Conservation (phyloP, 2,113 vertebrate species). For the Salvelinus alpinus region DNA sequence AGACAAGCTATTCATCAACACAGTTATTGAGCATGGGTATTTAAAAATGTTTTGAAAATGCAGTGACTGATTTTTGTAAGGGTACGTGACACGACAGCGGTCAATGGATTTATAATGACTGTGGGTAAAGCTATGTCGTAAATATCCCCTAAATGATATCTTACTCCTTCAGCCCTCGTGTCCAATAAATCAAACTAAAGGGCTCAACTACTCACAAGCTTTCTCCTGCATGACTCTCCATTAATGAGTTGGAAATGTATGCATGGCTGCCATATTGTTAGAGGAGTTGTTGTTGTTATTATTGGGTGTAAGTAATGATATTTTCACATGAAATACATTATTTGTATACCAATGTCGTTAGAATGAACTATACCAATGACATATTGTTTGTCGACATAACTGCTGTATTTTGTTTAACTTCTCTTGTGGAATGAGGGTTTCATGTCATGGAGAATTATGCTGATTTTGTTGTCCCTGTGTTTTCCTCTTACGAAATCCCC, state of each 20-base stretch:
- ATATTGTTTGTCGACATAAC: conserved; percentile 23
- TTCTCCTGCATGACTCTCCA: neutral
- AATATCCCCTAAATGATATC: conserved; percentile 43
- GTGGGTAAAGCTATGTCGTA: conserved; percentile 45
- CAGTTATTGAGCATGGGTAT: conserved; percentile 47
- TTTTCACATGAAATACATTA: too few relatives aligned
- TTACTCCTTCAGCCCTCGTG: conserved; percentile 28
- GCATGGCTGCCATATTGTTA: neutral
- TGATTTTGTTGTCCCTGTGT: conserved; percentile 63
- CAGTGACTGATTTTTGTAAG: conserved; percentile 42
- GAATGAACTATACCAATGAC: neutral
- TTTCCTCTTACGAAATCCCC: conserved; percentile 28
- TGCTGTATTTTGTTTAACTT: conserved; percentile 24
- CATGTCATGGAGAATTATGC: conserved; percentile 53
- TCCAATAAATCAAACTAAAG: conserved; percentile 32
- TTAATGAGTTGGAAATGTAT: conserved; percentile 1
- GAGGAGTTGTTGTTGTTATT: neutral
- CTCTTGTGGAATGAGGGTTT: conserved; percentile 33
- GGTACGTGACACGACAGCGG: conserved; percentile 36
- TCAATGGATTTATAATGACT: conserved; percentile 59
- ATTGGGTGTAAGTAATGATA: neutral
- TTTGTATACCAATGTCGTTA: neutral
- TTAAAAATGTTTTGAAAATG: conserved; percentile 64
- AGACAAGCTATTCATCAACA: conserved; percentile 65
- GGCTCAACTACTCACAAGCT: neutral